Evolutionary conservation across 2,888 invertebrate species (phyloP), one percentile per base, ranked within the genome.

Genomic region (Liopterus haemorrhoidalis): DNA sequence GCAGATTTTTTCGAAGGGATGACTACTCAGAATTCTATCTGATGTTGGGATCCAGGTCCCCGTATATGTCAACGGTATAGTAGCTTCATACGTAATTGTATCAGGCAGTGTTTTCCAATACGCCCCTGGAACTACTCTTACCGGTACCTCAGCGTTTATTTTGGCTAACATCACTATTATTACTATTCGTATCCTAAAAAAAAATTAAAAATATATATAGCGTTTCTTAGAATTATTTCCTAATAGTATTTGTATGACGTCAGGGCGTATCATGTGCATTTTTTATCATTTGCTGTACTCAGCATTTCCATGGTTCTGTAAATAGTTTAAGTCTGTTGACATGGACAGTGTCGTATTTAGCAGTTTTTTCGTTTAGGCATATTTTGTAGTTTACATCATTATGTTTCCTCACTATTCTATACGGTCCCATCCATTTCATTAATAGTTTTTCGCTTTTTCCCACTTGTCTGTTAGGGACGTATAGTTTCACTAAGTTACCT

Each of bases 401-500:
- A 3, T 27, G 25, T 43, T 53, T 57, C 8, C 33, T 31, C 5
- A 30, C 33, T 11, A 54, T 46, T 14, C 44, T 38, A 28, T 54
- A 55, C 3, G 54, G 53, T n/a, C 54, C 55, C 33, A 46, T 51
- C 50, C 49, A 56, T 30, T 43, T 39, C 5, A 54, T 19, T 6
- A 54, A 15, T 1, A 54, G 42, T 48, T 56, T 56, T 28, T 53
- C 49, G 27, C 52, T 54, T 39, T 32, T 19, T 1, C 54, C 55
- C 3, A 55, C 42, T 38, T 55, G 55, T 9, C 55, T 27, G 3
- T 49, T 45, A 2, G 57, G 53, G 1, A 51, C 50, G 22, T 52
- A 57, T 2, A 57, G 50, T 41, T 55, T 52, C 5, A 56, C 53
- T 40, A 48, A 30, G 9, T 56, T 51, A 2, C 51, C 52, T n/a